phyloP scores from a whole-genome alignment of 2,888 invertebrate species.

The Nomada goodeniana region DNA sequence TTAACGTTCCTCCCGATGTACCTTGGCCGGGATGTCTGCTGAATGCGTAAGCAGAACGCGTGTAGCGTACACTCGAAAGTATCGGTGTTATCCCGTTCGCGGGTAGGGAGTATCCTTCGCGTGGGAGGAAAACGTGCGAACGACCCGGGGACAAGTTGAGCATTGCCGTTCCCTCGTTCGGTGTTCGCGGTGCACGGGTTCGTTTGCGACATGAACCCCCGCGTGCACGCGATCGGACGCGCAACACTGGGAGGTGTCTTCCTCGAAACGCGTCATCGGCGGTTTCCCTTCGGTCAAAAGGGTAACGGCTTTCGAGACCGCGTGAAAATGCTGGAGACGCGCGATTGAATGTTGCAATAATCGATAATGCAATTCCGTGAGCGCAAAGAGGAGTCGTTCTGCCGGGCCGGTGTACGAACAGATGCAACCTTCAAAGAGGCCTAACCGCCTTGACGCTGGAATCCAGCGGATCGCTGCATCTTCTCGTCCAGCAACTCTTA shows the following conservation, averaged over 20 bases:
- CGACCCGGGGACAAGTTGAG: conserved; percentile 26
- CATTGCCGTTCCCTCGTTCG: conserved; percentile 23
- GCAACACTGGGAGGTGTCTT: neutral
- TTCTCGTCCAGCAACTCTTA: conserved; percentile 39
- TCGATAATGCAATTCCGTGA: conserved; percentile 48
- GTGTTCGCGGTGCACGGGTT: conserved; percentile 17
- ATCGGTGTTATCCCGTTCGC: conserved; percentile 20
- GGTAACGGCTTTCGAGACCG: neutral
- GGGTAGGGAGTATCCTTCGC: conserved; percentile 5
- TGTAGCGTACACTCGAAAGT: conserved; percentile 48
- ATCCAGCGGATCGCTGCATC: conserved; percentile 52
- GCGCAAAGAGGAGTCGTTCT: conserved; percentile 10
- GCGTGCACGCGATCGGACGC: neutral
- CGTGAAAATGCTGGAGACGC: neutral
- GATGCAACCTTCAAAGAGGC: conserved; percentile 60
- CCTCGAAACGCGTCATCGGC: conserved; percentile 1
- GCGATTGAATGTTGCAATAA: conserved; percentile 2
- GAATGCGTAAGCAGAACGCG: conserved; percentile 56
- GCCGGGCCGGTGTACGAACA: conserved; percentile 27
- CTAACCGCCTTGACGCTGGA: conserved; percentile 63
- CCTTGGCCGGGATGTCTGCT: conserved; percentile 49
- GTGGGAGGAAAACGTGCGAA: conserved; percentile 43
- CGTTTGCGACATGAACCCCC: neutral
- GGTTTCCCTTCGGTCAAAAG: conserved; percentile 1
- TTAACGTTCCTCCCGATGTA: conserved; percentile 66